Conservation (phyloP, 2,888 invertebrate genomes). For the Agrenia bidenticulata region DNA sequence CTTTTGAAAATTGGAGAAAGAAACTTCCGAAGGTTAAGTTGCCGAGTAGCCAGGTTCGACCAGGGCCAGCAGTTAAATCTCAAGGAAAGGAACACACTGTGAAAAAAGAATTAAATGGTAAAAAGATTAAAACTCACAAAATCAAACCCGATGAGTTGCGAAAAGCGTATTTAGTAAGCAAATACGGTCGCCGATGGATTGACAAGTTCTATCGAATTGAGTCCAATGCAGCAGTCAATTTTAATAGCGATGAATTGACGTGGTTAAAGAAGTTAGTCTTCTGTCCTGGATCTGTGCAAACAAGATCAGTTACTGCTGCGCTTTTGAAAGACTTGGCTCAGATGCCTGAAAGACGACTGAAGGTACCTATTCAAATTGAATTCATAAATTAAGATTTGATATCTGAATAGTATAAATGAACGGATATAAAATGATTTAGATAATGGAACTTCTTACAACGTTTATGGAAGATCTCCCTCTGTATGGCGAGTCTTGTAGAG, state of each 20-base stretch:
- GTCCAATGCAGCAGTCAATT: constrained; percentile 32
- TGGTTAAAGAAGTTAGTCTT: constrained; percentile 52
- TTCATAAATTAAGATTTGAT: no score
- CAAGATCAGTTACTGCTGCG: constrained; percentile 48
- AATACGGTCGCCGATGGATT: constrained; percentile 73
- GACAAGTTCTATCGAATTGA: constrained; percentile 53
- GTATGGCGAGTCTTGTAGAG: constrained; percentile 88
- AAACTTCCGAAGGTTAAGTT: constrained; percentile 57
- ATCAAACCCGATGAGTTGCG: constrained; percentile 54
- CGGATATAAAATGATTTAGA: constrained; percentile 56
- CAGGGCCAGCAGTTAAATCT: not conserved
- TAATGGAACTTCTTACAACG: constrained; percentile 81
- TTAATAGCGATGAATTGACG: constrained; percentile 37
- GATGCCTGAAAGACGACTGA: constrained; percentile 47
- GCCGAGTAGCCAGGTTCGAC: not conserved
- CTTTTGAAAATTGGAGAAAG: constrained; percentile 71
- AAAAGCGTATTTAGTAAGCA: constrained; percentile 68
- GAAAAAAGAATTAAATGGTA: constrained; percentile 30
- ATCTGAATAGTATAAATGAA: no score
- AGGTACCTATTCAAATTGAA: constrained; percentile 25
- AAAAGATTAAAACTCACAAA: constrained; percentile 37
- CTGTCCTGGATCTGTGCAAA: constrained; percentile 52
- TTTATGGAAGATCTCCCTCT: constrained; percentile 82
- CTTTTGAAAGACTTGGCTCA: constrained; percentile 50
- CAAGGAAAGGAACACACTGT: constrained; percentile 8